Base-by-base conservation (phyloP, 2,888 invertebrate species). In the Aplocera efformata region DNA sequence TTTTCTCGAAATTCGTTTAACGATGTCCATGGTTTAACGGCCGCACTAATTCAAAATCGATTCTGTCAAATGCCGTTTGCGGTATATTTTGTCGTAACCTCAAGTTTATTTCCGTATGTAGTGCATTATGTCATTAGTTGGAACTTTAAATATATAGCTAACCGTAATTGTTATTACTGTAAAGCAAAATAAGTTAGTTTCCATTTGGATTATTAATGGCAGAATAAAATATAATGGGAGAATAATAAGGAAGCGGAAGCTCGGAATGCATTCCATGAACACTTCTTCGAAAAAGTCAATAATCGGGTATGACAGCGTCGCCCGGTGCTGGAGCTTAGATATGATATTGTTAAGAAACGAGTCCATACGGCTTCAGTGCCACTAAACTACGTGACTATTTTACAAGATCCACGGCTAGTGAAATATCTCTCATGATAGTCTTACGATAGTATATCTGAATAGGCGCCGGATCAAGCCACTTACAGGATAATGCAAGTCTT, bases 311-410 rank as follows among this genome's bases (percentile, higher is more conserved):
- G 51, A 48, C 54, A 50, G 50, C 48, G 56, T 51, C 50, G 53
- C 57, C 53, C 55, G 53, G 52, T 40, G 52, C 48, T 56, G 51
- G 53, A 59, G 58, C 55, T 60, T 64, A 63, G 68, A 75, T 78
- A 77, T 74, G 73, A 77, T 72, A 77, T 77, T 75, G 73, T 73
- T 68, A 72, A 64, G 59, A 64, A 17, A 56, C 60, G 48, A 48
- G 58, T 58, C 64, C 66, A 59, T 55, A 53, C 58, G 53, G 64
- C 66, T 65, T 68, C 71, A 73, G 72, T 58, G 72, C 68, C 70
- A 73, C 72, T 75, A 72, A 74, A 70, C 64, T 71, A 79, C 78
- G 79, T 79, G 79, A 78, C 79, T 68, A 69, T 69, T 74, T 75
- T 79, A 65, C 69, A 60, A 60, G 66, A 75, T 69, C 52, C 58